Evolutionary conservation across 2,113 vertebrate species (phyloP), one percentile per base, ranked within the genome.

Genomic region (Ardeotis arabs): DNA sequence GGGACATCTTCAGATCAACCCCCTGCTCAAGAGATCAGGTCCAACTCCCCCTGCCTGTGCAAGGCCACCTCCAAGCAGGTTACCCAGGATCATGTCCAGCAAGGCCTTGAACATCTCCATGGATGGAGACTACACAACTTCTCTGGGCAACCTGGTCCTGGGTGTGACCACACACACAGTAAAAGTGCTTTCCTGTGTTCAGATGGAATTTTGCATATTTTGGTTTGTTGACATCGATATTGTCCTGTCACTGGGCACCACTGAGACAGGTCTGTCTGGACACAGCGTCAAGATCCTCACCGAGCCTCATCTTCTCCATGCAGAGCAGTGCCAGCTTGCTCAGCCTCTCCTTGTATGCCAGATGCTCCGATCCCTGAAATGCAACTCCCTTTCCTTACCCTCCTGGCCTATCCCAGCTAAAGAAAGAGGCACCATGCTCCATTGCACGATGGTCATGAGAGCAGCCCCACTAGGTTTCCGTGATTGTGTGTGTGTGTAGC

Each of bases 391-490:
- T 9, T 59, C 17, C 37, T 24, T 31, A 29, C 15, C 27, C 22
- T 79, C 35, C 39, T 2, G 4, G 10, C 6, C 37, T 45, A 22
- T 53, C 49, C 31, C 64, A 60, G 39, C 27, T 66, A 29, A 60
- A 69, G 33, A 64, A 60, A 69, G 33, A 64, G 15, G 41, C 41
- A 44, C 41, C 41, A 44, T 16, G 15, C 41, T 44, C 47, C 21
- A 14, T 4, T 44, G 9, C 9, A 12, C 7, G 17, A 24, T 1
- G 7, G 35, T 19, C 1, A 1, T 4, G 27, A 76, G 3, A 80
- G 10, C 41, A 80, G 55, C 31, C 35, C 33, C 49, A 74, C 31
- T 10, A 21, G 0, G 0, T 19, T 8, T 28, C 27, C 1, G 0
- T 14, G 28, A 47, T 5, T 6, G 5, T 14, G 27, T 16, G 29